Evolutionary conservation across 1,140 invertebrate species (phyloP).

Genomic region (Camponotus pennsylvanicus): DNA sequence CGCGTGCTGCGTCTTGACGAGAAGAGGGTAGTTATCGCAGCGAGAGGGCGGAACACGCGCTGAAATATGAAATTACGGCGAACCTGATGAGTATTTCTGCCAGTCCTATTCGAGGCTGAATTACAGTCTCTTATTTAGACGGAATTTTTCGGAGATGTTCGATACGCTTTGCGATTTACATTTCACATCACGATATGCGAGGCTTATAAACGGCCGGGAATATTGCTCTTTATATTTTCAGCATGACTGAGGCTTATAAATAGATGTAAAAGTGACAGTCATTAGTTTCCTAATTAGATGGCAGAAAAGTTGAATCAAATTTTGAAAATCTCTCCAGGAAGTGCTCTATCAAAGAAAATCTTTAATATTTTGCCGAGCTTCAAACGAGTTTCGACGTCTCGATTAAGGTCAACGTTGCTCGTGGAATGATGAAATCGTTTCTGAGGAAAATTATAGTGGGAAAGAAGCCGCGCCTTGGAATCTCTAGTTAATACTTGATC

Average conservation of each 20-base stretch:
- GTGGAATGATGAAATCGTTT: conserved; percentile 51
- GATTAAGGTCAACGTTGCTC: conserved; percentile 66
- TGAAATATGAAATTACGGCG: conserved; percentile 57
- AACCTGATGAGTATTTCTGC: conserved; percentile 51
- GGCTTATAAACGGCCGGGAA: conserved; percentile 6
- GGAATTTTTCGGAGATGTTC: conserved; percentile 44
- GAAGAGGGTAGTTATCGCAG: conserved; percentile 34
- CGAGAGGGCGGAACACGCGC: conserved; percentile 43
- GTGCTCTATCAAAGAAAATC: conserved; percentile 49
- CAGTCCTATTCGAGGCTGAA: conserved; percentile 18
- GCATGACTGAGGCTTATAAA: background rate
- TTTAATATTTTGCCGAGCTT: conserved; percentile 46
- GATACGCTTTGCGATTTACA: conserved; percentile 58
- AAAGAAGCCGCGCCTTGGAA: conserved; percentile 43
- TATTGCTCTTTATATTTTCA: conserved; percentile 25
- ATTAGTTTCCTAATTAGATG: conserved; percentile 15
- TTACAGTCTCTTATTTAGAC: conserved; percentile 47
- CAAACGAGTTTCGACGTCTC: conserved; percentile 73
- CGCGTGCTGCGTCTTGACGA: conserved; percentile 36
- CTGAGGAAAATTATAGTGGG: conserved; percentile 59
- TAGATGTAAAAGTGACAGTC: conserved; percentile 1
- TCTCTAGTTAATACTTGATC: conserved; percentile 54
- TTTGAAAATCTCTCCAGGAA: conserved; percentile 13
- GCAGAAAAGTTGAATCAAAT: conserved; percentile 28
- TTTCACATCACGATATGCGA: conserved; percentile 40